Evolutionary conservation across 1,140 invertebrate genomes (phyloP).

Genomic region (Cotesia vestalis): DNA sequence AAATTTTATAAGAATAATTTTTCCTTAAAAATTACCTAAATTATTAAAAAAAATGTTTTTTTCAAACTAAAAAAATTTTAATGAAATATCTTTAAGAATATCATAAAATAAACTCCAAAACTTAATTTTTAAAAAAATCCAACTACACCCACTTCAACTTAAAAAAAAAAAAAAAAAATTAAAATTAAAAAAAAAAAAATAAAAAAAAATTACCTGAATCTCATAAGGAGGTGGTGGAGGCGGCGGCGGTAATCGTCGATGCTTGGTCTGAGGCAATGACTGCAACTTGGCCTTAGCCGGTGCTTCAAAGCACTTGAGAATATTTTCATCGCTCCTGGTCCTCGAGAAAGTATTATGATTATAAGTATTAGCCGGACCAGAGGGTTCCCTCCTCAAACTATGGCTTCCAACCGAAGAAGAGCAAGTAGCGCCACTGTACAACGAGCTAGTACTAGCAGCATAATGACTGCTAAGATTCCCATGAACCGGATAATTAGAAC

Average conservation of each 20-base stretch:
- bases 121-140: too few species aligned
- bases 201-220: slow-evolving; percentile 55
- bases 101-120: too few species aligned
- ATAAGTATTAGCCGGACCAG: slow-evolving; percentile 65
- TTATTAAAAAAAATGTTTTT: too few species aligned
- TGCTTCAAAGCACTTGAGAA: slow-evolving; percentile 73
- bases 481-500: slow-evolving; percentile 49
- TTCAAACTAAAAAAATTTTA: too few species aligned
- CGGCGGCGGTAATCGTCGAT: slow-evolving; percentile 75
- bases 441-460: slow-evolving; percentile 61
- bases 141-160: too few species aligned
- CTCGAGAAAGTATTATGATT: slow-evolving; percentile 68
- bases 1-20: too few species aligned
- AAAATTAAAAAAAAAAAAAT: background rate
- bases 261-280: slow-evolving; percentile 67
- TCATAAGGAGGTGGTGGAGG: slow-evolving; percentile 76
- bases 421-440: slow-evolving; percentile 65
- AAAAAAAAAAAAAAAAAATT: background rate
- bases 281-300: slow-evolving; percentile 53
- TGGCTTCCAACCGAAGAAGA: slow-evolving; percentile 62
- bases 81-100: too few species aligned
- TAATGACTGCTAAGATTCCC: slow-evolving; percentile 60
- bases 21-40: too few species aligned
- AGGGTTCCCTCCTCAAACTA: slow-evolving; percentile 65
- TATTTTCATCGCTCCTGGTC: slow-evolving; percentile 81